These are phyloP conservation scores for Dicycla oo DNA, from an alignment of 2,888 invertebrate genomes.

Conservation along the genomic window DNA sequence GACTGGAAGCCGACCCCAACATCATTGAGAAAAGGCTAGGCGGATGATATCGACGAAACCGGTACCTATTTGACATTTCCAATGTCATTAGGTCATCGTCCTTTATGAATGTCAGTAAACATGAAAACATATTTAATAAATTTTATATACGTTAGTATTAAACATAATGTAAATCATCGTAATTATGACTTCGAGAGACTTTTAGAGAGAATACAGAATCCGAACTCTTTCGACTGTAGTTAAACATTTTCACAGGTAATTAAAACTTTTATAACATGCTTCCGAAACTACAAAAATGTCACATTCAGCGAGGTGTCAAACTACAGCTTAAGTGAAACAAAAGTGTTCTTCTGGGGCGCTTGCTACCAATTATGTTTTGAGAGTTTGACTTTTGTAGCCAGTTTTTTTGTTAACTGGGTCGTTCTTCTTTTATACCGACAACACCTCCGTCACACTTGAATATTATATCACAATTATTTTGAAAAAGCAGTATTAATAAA, in stretches of 20 bases:
- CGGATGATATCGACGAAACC: not conserved
- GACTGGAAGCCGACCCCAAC: too few relatives aligned
- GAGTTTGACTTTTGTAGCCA: not conserved
- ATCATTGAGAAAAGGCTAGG: too few relatives aligned
- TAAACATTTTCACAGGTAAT: slow-evolving; percentile 16
- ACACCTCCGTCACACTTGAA: too few relatives aligned
- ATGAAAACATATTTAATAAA: slow-evolving; percentile 4
- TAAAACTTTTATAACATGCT: slow-evolving; percentile 10
- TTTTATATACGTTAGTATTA: not conserved
- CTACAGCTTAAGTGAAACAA: slow-evolving; percentile 5
- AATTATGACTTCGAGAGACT: not conserved
- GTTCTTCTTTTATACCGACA: too few relatives aligned
- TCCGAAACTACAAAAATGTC: slow-evolving; percentile 8
- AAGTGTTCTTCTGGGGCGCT: slow-evolving; percentile 5
- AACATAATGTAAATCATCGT: not conserved
- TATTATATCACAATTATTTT: too few relatives aligned
- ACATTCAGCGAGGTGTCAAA: slow-evolving; percentile 3
- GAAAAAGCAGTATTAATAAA: too few relatives aligned
- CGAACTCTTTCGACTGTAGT: not conserved
- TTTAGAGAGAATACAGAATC: not conserved
- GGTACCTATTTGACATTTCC: slow-evolving; percentile 12
- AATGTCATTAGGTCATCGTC: slow-evolving; percentile 36
- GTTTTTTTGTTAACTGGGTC: too few relatives aligned
- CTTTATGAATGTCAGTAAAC: slow-evolving; percentile 13
- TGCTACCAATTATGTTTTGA: slow-evolving; percentile 10